Evolutionary conservation across 2,888 invertebrate genomes (phyloP), one percentile per base, ranked within the genome.

Genomic region (Limulus polyphemus): DNA sequence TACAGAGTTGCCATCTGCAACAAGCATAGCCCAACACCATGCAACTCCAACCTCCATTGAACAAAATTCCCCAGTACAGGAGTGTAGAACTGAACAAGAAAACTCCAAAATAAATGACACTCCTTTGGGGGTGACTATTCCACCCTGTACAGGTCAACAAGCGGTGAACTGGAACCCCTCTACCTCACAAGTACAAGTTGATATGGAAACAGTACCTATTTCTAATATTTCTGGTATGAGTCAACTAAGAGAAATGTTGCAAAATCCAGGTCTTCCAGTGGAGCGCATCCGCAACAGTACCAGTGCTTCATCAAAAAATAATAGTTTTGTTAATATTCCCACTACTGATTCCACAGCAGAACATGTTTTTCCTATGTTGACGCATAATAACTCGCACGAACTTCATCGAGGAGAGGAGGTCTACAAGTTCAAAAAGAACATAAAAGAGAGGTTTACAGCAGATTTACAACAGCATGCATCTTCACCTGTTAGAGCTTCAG

Each of bases 371-470:
- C 94, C 93, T 79, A 94, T 94, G 79, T 94, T 92, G 79, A 94
- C 94, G 79, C 92, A 89, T 72, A 88, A 87, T 74, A 93, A 94
- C 69, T 91, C 92, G 73, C 85, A 91, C 74, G 81, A 93, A 63
- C 94, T 93, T 69, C 79, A 78, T 56, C 79, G 75, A 56, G 76
- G 76, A 32, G 49, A 70, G 67, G 61, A 65, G 58, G 67, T 59
- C 13, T 94, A 93, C 79, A 94, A 94, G 79, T 94, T 92, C 79
- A 94, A 94, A 78, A 92, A 89, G 72, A 89, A 87, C 74, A 93
- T 94, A 69, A 91, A 92, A 73, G 85, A 91, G 74, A 81, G 93
- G 63, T 94, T 93, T 69, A 79, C 78, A 56, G 79, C 75, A 55
- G 76, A 77, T 60, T 16, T 54, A 13, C 67, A 32, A n/a, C 56